Percentiles rank a stretch among this genome's conserved stretches.
These are phyloP conservation scores for Machimus atricapillus DNA, from an alignment of 2,888 invertebrate genomes.

Conservation along the genomic window DNA sequence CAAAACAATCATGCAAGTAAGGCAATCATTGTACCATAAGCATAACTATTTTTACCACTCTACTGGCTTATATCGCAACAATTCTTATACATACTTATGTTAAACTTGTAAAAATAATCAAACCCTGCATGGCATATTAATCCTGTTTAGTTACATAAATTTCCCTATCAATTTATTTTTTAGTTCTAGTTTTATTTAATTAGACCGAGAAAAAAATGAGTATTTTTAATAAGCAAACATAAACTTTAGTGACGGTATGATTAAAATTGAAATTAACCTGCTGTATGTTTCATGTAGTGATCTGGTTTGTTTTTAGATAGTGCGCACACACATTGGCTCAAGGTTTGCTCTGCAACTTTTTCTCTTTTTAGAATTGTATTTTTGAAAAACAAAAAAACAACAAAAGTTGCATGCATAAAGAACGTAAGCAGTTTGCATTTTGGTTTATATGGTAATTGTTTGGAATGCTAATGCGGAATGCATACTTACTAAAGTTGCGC, in stretches of 20 bases:
- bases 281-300: slow-evolving; percentile 28
- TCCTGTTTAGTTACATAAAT: background rate
- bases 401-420: background rate
- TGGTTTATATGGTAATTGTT: background rate
- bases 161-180: background rate
- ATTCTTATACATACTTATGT: background rate
- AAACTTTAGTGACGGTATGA: background rate
- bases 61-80: background rate
- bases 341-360: slow-evolving; percentile 37
- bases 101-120: background rate
- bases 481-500: background rate
- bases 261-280: slow-evolving; percentile 3
- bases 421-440: slow-evolving; percentile 8
- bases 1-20: background rate
- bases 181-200: background rate
- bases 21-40: background rate
- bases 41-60: background rate
- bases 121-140: background rate
- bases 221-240: background rate
- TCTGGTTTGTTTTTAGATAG: slow-evolving; percentile 31
- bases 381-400: background rate
- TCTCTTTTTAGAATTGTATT: slow-evolving; percentile 9
- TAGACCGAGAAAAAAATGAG: background rate
- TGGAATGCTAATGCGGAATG: slow-evolving; percentile 21
- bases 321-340: slow-evolving; percentile 37